Evolutionary conservation across 2,113 vertebrate genomes (phyloP).

Genomic region (Todiramphus chloris): DNA sequence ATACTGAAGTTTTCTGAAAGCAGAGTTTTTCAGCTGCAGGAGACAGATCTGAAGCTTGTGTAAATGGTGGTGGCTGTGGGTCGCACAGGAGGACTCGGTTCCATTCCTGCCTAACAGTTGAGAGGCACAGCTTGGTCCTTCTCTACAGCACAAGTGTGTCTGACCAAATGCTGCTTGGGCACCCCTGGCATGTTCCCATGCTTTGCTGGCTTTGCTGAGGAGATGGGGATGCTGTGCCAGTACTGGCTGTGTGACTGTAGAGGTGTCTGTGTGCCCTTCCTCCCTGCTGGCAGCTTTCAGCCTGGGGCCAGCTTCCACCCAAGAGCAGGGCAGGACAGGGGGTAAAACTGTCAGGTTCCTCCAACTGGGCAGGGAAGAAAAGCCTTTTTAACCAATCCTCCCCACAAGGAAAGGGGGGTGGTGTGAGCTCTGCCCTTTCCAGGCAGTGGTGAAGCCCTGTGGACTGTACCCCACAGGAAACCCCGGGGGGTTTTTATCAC

Average conservation of each 20-base stretch:
- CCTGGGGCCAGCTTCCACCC: background rate
- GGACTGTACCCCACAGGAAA: background rate
- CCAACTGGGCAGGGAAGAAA: background rate
- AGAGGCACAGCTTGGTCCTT: background rate
- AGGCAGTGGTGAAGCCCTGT: accelerated
- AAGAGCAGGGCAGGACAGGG: background rate
- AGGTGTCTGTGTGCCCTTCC: background rate
- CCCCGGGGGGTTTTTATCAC: accelerated
- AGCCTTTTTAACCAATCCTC: background rate
- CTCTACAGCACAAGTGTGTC: too few species aligned
- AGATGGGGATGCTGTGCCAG: background rate
- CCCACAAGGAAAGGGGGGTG: too few species aligned
- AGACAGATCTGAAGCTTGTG: background rate
- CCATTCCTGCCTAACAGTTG: accelerated
- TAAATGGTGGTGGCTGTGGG: background rate
- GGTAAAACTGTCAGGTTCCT: background rate
- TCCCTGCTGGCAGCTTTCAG: background rate
- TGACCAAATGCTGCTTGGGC: background rate
- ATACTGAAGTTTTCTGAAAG: background rate
- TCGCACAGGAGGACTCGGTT: background rate
- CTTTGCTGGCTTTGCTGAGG: background rate
- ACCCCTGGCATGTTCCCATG: background rate
- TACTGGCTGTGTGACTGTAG: background rate
- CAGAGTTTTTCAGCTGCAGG: background rate
- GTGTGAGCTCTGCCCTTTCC: background rate